Conservation (phyloP, 1,140 invertebrate genomes). For the Brachionus paranguensis region DNA sequence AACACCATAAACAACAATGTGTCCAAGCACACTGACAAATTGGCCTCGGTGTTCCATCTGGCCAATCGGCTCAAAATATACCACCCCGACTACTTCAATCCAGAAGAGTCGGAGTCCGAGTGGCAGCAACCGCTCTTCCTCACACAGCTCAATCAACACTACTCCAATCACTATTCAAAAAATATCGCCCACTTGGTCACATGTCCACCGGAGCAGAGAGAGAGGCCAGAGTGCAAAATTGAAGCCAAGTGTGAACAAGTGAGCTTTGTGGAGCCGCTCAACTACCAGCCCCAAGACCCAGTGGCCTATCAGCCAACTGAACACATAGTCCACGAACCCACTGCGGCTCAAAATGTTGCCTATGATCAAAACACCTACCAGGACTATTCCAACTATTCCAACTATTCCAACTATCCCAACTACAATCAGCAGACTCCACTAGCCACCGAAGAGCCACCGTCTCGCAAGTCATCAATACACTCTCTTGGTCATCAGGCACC, state of each 20-base stretch:
- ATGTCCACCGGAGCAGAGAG: background rate
- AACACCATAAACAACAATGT: slow-evolving; percentile 57
- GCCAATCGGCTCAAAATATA: slow-evolving; percentile 70
- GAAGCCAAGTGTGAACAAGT: background rate
- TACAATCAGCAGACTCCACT: background rate
- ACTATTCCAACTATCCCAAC: background rate
- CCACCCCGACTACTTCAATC: slow-evolving; percentile 60
- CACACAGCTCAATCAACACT: background rate
- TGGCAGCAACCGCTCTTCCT: background rate
- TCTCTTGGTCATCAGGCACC: background rate
- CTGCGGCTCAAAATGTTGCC: background rate
- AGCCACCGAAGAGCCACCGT: background rate
- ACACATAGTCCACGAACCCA: background rate
- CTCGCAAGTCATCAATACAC: background rate
- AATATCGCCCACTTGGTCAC: background rate
- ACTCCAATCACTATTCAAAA: background rate
- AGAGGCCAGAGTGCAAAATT: background rate
- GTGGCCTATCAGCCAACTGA: background rate
- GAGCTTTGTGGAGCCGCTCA: background rate
- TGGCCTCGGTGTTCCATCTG: slow-evolving; percentile 50
- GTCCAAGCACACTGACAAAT: slow-evolving; percentile 57
- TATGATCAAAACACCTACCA: background rate
- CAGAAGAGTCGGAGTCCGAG: background rate
- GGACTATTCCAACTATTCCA: background rate
- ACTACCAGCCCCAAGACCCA: background rate